Base-by-base conservation (phyloP, 2,888 invertebrate genomes). In the Trilocha varians region DNA sequence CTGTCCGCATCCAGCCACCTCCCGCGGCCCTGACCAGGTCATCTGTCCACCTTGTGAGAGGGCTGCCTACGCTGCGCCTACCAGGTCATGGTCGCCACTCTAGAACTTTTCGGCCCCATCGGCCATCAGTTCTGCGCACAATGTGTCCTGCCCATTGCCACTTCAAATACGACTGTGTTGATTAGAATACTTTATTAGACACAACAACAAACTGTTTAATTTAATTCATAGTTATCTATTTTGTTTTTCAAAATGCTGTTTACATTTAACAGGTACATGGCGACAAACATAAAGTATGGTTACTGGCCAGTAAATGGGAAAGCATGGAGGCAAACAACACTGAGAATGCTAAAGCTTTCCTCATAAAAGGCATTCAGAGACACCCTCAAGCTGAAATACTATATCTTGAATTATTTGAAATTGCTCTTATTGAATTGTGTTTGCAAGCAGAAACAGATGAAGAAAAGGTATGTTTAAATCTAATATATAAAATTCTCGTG, bases 231-330 rank as follows among this genome's bases (percentile, higher is more conserved):
- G 4, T 8, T 18, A 2, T 25, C 8, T 4, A 6, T 25, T 25
- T 25, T 25, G 11, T 11, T 9, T 25, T 11, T 25, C 6, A 25
- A 25, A 25, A 11, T 25, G 25, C 25, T 9, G 2, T 25, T 25
- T 25, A 25, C 25, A 9, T 9, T 25, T 25, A 9, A 25, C 25
- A 92, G 89, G 85, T 91, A 5, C 93, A 94, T 65, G 89, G 91
- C 11, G 90, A 92, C 39, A 91, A 91, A 54, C 90, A 91, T 9
- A 88, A 91, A 52, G 83, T 92, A 47, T 97, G 96, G 95, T 88
- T 91, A 43, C 77, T 91, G 51, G 95, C 95, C 1, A 93, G 94
- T 8, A 89, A 89, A 53, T 94, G 91, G 90, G 93, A 95, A 69
- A 88, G 89, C 40, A 89, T 91, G 55, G 90, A 91, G 47, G 88